These are phyloP conservation scores for Ambastaia sidthimunki DNA, from an alignment of 2,797 vertebrate species.

Conservation along the genomic window DNA sequence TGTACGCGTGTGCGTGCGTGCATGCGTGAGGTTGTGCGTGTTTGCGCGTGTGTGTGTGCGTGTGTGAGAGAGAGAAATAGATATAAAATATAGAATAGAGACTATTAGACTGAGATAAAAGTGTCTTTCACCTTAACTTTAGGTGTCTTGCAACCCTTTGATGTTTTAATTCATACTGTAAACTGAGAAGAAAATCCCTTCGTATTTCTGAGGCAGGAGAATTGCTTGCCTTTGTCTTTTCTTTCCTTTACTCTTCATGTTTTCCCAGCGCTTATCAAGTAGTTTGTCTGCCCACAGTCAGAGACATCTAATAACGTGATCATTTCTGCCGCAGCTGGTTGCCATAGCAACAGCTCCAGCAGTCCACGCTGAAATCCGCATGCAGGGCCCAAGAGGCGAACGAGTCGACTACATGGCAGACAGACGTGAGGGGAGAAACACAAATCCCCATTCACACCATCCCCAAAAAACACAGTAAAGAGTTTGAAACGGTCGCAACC, in stretches of 20 bases:
- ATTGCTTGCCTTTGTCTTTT: constrained; percentile 13
- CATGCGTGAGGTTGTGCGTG: too few species aligned
- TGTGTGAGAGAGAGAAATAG: not conserved
- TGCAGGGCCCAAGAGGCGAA: constrained; percentile 52
- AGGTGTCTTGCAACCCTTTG: constrained; percentile 55
- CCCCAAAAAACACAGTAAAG: constrained; percentile 19
- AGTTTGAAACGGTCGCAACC: constrained; percentile 23
- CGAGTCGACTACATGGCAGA: constrained; percentile 47
- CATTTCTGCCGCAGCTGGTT: constrained; percentile 71
- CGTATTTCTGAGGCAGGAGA: not conserved
- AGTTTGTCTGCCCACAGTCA: constrained; percentile 71
- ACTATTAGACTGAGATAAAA: constrained; percentile 43
- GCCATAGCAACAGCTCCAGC: constrained; percentile 69
- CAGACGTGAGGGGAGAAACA: constrained; percentile 26
- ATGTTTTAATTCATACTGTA: constrained; percentile 73
- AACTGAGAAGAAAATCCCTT: constrained; percentile 58
- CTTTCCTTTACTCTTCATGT: constrained; percentile 24
- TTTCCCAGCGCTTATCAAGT: constrained; percentile 60
- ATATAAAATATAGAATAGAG: too few species aligned
- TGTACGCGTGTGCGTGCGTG: too few species aligned
- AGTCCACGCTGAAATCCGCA: constrained; percentile 50
- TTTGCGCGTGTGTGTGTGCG: too few species aligned
- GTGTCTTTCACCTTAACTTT: constrained; percentile 59
- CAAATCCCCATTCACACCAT: constrained; percentile 30
- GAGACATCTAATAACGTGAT: constrained; percentile 76